phyloP scores from a whole-genome alignment of 2,797 vertebrate species.

The Mormyrus hasselquistii region DNA sequence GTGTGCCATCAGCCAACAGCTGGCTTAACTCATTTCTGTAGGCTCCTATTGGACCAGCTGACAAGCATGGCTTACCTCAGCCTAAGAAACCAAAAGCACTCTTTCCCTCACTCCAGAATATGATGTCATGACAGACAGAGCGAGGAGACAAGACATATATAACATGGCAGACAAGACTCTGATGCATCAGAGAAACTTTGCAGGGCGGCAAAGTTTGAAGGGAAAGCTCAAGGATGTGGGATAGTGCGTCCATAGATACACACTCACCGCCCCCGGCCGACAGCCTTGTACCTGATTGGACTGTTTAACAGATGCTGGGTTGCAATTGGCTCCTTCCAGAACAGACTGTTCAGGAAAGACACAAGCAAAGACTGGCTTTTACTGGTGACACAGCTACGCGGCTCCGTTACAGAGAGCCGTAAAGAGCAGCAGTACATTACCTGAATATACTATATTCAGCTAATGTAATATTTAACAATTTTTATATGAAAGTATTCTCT shows the following conservation, averaged over 20 bases:
- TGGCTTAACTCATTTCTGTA: not conserved
- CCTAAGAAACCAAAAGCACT: not conserved
- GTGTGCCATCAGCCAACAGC: not conserved
- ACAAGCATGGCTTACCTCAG: not conserved
- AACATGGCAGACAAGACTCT: not conserved
- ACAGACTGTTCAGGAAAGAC: slow-evolving; percentile 53
- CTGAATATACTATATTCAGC: not conserved
- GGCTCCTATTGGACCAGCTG: not conserved
- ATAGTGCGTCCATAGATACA: slow-evolving; percentile 42
- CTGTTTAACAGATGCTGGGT: slow-evolving; percentile 58
- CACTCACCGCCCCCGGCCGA: slow-evolving; percentile 62
- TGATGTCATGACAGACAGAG: not conserved
- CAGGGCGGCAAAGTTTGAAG: slow-evolving; percentile 39
- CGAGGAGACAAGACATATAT: not conserved
- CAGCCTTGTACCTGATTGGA: slow-evolving; percentile 65
- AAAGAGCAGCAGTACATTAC: not conserved
- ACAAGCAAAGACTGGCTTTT: slow-evolving; percentile 36
- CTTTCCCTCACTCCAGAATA: not conserved
- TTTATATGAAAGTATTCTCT: not conserved
- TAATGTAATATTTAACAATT: not conserved
- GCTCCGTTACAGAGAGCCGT: not conserved
- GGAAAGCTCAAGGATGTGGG: slow-evolving; percentile 36
- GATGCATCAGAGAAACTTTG: slow-evolving; percentile 34
- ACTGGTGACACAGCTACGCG: slow-evolving; percentile 25
- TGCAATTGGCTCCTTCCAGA: slow-evolving; percentile 64